Percentiles rank a stretch among this genome's conserved stretches.
phyloP scores from a whole-genome alignment of 2,888 invertebrate genomes.

The Ochropleura leucogaster region DNA sequence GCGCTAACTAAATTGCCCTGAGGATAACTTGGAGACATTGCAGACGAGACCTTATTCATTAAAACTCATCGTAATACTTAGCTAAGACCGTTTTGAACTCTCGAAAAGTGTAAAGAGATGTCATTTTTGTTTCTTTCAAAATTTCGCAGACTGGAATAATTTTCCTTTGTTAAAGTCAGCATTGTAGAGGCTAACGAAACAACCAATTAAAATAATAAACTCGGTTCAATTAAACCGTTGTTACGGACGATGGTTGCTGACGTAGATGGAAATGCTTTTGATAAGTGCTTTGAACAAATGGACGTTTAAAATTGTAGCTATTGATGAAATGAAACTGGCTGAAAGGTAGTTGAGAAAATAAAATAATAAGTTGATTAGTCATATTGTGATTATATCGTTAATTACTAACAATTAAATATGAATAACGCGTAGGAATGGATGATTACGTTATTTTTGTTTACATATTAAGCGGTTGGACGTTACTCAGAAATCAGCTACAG shows the following conservation, averaged over 20 bases:
- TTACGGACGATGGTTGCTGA: conserved; percentile 54
- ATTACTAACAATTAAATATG: conserved; percentile 28
- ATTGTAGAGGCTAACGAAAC: conserved; percentile 59
- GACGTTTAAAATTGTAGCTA: conserved; percentile 13
- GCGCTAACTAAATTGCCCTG: conserved; percentile 50
- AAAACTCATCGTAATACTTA: conserved; percentile 38
- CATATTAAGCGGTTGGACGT: not conserved
- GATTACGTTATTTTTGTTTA: conserved; percentile 26
- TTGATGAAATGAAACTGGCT: conserved; percentile 7
- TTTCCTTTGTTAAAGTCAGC: conserved; percentile 55
- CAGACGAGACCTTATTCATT: conserved; percentile 44
- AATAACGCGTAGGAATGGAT: conserved; percentile 21
- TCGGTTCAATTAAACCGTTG: conserved; percentile 53
- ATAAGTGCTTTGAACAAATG: conserved; percentile 47
- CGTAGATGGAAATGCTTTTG: conserved; percentile 60
- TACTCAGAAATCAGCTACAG: conserved; percentile 2
- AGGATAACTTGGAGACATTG: conserved; percentile 45
- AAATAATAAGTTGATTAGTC: not conserved
- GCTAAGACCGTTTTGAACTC: conserved; percentile 26
- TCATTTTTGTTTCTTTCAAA: conserved; percentile 37
- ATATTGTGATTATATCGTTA: conserved; percentile 1
- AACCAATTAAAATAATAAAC: conserved; percentile 70
- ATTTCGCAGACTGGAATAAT: conserved; percentile 30
- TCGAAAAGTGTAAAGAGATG: conserved; percentile 16
- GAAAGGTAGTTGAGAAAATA: conserved; percentile 7